Percentiles rank a stretch among this genome's conserved stretches.
Evolutionary conservation across 2,113 vertebrate genomes (phyloP).

Genomic region (Neodon shergylaensis): DNA sequence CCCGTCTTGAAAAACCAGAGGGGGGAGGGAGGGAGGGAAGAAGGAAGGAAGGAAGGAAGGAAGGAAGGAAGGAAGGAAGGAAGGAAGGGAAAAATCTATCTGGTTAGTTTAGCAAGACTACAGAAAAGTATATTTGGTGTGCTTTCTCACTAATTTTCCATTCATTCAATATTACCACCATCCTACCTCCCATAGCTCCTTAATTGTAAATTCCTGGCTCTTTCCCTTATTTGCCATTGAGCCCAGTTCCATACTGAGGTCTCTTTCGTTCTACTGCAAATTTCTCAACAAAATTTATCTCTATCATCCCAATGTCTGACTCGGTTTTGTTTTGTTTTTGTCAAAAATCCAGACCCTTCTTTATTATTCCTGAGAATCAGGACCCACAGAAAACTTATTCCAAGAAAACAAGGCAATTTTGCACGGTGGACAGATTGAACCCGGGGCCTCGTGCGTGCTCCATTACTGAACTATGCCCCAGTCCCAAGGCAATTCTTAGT

Average conservation of each 20-base stretch:
- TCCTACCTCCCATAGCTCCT: background rate
- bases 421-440: background rate
- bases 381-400: background rate
- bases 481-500: background rate
- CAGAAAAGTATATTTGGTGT: background rate
- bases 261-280: background rate
- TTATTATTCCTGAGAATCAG: background rate
- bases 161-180: background rate
- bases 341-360: background rate
- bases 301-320: background rate
- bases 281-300: background rate
- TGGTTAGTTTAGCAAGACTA: background rate
- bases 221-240: background rate
- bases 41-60: too few relatives aligned
- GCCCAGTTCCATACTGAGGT: background rate
- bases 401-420: background rate
- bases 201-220: background rate
- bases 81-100: background rate
- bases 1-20: background rate
- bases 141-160: background rate
- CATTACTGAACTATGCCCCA: background rate
- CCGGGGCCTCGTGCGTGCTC: background rate
- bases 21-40: accelerated
- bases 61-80: background rate
- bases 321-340: background rate